Base-by-base conservation (phyloP, 2,113 vertebrate genomes). In the Eudorcas thomsonii region DNA sequence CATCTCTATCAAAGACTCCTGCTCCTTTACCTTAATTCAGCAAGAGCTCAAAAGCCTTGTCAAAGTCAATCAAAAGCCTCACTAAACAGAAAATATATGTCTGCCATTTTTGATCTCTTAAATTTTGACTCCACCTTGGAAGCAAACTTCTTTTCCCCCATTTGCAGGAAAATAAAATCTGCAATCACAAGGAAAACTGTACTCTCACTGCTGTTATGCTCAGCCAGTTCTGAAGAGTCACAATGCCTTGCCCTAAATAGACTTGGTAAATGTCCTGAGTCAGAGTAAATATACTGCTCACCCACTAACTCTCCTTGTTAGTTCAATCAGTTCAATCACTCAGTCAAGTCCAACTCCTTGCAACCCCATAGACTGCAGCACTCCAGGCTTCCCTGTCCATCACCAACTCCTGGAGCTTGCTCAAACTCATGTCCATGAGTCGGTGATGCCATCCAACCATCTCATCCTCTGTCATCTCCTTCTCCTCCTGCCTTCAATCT, bases 31-130 rank as follows among this genome's bases (percentile, higher is more conserved):
- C 28, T 94, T 85, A 88, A 54, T 55, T 19, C 13, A 91, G 94
- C 2, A 0, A 55, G 88, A 89, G 90, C 55, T 86, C 92, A 55
- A 25, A 25, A 48, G 30, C 25, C 13, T 8, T 33, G 39, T 60
- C 74, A 82, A 80, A 71, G 57, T 77, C 45, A 43, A 7, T 43
- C 48, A 59, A 55, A 82, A 96, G 95, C 95, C 95, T 97, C 25
- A 43, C 91, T 60, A 88, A 94, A 94, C 83, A 95, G 89, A 89
- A 94, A 96, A 50, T 13, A 7, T 45, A 39, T 74, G 89, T 64
- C 90, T 95, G 93, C 52, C 90, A 83, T 93, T 33, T 91, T 96
- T 77, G 0, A 0, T 52, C 30, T 88, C 83, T 94, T 55, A 62
- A 94, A 83, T 83, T 86, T 80, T 59, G 26, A 57, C 88, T 92